Evolutionary conservation across 2,797 vertebrate genomes (phyloP).

Genomic region (Dendrocincla tyrannina): DNA sequence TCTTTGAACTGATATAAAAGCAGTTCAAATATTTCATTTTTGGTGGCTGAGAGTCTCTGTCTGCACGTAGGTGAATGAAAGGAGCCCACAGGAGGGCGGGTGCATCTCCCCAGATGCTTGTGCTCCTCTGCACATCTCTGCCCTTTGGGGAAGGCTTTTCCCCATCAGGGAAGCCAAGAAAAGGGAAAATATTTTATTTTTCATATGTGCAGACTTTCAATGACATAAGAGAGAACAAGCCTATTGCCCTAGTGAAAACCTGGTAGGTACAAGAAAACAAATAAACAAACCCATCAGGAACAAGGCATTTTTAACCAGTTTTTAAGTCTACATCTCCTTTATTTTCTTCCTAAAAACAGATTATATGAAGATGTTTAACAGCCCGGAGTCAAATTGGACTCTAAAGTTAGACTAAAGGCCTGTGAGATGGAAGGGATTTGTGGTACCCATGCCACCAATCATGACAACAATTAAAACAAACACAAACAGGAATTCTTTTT

Average conservation of each 20-base stretch:
- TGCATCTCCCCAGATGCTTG: neutral
- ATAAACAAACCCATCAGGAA: neutral
- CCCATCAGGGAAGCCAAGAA: neutral
- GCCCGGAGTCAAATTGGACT: neutral
- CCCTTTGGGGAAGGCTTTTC: neutral
- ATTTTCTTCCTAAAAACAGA: neutral
- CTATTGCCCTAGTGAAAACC: neutral
- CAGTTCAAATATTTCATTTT: neutral
- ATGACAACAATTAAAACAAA: neutral
- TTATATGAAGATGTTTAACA: neutral
- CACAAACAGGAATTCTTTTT: neutral
- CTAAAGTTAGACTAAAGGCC: neutral
- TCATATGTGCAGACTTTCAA: neutral
- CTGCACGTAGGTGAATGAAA: neutral
- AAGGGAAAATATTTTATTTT: neutral
- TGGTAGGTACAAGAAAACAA: neutral
- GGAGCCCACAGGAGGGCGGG: neutral
- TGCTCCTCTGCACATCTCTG: fast-evolving
- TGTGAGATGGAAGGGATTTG: neutral
- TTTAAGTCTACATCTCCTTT: neutral
- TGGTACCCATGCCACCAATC: neutral
- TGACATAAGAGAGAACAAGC: neutral
- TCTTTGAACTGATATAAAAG: neutral
- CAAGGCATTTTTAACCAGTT: neutral
- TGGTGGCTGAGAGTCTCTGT: fast-evolving